Percentiles rank a stretch among this genome's conserved stretches.
Evolutionary conservation across 2,888 invertebrate genomes (phyloP).

Genomic region (Ariolimax columbianus): DNA sequence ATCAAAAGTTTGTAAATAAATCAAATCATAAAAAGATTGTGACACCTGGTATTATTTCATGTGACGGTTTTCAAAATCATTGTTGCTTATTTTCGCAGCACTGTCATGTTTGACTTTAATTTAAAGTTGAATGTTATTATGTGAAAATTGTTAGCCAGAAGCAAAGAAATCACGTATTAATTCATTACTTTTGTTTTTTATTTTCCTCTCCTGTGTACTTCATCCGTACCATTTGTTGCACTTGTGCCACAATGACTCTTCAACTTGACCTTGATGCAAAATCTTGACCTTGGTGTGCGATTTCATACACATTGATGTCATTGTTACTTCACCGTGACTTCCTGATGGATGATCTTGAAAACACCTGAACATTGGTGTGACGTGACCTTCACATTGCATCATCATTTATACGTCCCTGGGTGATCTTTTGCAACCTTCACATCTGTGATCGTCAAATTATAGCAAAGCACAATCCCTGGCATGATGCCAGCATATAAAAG

Average conservation of each 20-base stretch:
- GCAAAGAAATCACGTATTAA: not conserved
- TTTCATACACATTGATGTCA: not conserved
- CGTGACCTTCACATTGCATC: not conserved
- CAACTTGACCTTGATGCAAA: slow-evolving; percentile 3
- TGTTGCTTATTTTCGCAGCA: not conserved
- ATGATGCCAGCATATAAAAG: slow-evolving; percentile 89
- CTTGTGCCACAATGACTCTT: slow-evolving; percentile 3
- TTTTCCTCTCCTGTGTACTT: not conserved
- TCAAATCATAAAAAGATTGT: too few species aligned
- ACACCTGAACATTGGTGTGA: not conserved
- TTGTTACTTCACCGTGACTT: not conserved
- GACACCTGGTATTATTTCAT: not conserved
- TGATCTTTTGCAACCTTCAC: not conserved
- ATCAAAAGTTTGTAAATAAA: too few species aligned
- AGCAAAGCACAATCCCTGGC: slow-evolving; percentile 45
- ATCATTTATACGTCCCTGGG: not conserved
- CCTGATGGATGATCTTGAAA: not conserved
- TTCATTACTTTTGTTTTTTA: slow-evolving; percentile 16
- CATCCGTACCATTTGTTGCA: slow-evolving; percentile 3
- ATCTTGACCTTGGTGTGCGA: not conserved
- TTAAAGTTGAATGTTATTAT: not conserved
- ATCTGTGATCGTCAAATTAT: not conserved
- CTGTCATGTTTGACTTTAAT: not conserved
- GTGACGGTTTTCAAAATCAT: not conserved
- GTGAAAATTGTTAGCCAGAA: not conserved